Conservation (phyloP, 2,113 vertebrate species). For the Macquaria ambigua region DNA sequence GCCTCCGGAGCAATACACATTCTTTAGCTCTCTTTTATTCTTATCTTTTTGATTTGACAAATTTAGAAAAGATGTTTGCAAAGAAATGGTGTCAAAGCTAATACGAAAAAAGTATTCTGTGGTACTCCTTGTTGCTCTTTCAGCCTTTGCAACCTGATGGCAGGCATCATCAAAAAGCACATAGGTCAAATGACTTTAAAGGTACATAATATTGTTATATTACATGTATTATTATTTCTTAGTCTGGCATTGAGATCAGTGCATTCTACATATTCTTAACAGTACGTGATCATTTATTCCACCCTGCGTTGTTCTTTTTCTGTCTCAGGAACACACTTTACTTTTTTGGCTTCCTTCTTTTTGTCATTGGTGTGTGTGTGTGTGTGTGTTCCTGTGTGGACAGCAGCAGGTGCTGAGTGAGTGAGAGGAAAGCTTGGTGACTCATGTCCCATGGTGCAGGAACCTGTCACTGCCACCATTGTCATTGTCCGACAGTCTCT, state of each 20-base stretch:
- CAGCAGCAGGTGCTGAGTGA: constrained; percentile 58
- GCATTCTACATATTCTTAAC: not conserved
- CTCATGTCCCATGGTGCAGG: constrained; percentile 66
- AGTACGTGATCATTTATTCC: not conserved
- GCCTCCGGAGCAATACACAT: not conserved
- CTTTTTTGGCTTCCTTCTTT: constrained; percentile 9
- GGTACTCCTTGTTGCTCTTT: not conserved
- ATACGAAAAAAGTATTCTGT: not conserved
- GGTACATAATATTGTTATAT: not conserved
- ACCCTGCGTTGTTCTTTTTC: not conserved
- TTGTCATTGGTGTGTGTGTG: constrained; percentile 22
- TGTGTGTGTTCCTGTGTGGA: not conserved
- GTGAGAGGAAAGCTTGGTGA: constrained; percentile 54
- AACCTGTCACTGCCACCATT: constrained; percentile 71
- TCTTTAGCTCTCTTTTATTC: not conserved
- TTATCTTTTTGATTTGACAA: not conserved
- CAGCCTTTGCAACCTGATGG: not conserved
- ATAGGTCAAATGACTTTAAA: not conserved
- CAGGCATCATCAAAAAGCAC: not conserved
- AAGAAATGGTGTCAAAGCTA: not conserved
- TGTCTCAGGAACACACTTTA: not conserved
- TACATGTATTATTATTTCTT: not conserved
- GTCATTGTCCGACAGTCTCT: constrained; percentile 45
- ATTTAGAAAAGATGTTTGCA: too few relatives aligned
- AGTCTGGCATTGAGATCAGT: not conserved